Conservation (phyloP, 2,113 vertebrate genomes). For the Actinemys pallida region DNA sequence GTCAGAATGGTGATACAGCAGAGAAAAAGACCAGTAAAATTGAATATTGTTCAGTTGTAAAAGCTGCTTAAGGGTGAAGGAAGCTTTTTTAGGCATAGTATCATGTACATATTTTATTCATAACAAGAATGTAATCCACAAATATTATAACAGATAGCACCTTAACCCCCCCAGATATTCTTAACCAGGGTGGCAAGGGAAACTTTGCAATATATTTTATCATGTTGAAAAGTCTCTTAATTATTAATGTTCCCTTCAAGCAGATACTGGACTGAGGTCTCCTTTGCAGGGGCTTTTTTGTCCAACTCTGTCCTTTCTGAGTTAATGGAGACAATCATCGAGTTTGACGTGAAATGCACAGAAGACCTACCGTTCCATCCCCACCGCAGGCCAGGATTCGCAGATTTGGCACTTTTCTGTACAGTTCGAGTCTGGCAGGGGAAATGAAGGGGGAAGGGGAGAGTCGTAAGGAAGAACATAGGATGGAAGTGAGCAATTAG, state of each 20-base stretch:
- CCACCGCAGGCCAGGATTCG: conserved; percentile 86
- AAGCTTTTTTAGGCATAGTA: not conserved
- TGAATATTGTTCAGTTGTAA: not conserved
- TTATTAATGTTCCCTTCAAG: not conserved
- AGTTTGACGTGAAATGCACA: not conserved
- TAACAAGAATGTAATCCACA: not conserved
- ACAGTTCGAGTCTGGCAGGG: conserved; percentile 80
- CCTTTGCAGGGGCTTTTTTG: not conserved
- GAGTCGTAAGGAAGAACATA: not conserved
- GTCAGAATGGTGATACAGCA: not conserved
- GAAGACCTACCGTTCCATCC: conserved; percentile 85
- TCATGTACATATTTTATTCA: not conserved
- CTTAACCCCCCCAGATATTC: not conserved
- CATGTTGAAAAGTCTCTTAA: not conserved
- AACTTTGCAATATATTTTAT: not conserved
- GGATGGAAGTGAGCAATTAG: not conserved
- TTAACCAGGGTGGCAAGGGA: not conserved
- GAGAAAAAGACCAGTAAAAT: not conserved
- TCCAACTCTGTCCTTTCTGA: not conserved
- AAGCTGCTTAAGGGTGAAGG: not conserved
- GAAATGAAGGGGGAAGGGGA: accelerated
- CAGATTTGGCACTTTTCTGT: conserved; percentile 87
- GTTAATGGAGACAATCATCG: not conserved
- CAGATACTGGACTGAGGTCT: not conserved
- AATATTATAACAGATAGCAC: not conserved